Evolutionary conservation across 1,140 invertebrate species (phyloP).

Genomic region (Tetramorium simillimum): DNA sequence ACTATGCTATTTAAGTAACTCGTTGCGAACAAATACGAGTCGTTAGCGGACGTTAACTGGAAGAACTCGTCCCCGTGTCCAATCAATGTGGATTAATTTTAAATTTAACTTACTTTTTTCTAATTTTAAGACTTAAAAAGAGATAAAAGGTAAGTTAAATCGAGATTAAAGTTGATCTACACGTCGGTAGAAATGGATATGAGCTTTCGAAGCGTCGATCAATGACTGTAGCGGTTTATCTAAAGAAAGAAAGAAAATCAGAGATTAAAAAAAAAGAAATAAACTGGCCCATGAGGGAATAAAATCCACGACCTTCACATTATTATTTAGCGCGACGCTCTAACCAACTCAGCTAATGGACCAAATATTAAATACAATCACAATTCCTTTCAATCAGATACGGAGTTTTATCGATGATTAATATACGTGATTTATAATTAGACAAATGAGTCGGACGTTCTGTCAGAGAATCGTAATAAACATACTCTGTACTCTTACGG

Average conservation of each 20-base stretch:
- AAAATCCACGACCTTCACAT: slow-evolving; percentile 86
- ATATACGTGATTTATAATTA: neutral
- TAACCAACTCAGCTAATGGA: slow-evolving; percentile 82
- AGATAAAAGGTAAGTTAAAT: no score
- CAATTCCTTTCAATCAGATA: neutral
- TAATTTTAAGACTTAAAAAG: no score
- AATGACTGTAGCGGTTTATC: neutral
- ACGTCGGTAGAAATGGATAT: no score
- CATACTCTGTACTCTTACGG: neutral
- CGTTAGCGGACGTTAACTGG: neutral
- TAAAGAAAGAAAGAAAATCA: no score
- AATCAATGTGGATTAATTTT: no score
- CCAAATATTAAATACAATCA: neutral
- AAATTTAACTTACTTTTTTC: no score
- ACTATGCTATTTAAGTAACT: neutral
- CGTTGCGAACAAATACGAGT: neutral
- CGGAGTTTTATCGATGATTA: neutral
- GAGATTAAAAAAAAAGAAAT: slow-evolving; percentile 6
- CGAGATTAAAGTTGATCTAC: no score
- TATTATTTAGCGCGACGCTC: slow-evolving; percentile 83
- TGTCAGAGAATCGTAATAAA: neutral
- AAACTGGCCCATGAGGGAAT: slow-evolving; percentile 82
- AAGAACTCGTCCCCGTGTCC: neutral
- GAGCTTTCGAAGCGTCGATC: neutral
- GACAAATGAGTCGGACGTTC: neutral